Evolutionary conservation across 2,888 invertebrate genomes (phyloP).

Genomic region (Horisme vitalbata): DNA sequence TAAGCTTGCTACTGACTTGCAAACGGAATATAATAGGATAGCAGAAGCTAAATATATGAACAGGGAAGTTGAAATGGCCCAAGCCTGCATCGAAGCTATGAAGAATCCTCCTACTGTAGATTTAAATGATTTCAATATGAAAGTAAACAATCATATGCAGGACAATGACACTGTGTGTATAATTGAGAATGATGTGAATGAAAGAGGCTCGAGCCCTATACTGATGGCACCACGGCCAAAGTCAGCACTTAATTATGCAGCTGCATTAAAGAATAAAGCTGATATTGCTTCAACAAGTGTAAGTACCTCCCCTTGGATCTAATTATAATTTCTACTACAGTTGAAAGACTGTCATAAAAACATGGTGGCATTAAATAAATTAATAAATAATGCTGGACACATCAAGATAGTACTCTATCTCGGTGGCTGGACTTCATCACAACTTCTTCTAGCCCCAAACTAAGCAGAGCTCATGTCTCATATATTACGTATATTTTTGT

Average conservation of each 20-base stretch:
- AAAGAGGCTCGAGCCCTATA: slow-evolving; percentile 53
- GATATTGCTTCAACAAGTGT: slow-evolving; percentile 64
- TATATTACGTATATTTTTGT: no score
- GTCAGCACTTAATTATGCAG: slow-evolving; percentile 64
- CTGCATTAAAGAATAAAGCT: slow-evolving; percentile 57
- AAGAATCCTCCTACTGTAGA: slow-evolving; percentile 55
- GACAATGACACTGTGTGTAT: slow-evolving; percentile 46
- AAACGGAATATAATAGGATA: slow-evolving; percentile 54
- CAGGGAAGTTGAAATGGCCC: slow-evolving; percentile 66
- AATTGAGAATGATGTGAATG: slow-evolving; percentile 47
- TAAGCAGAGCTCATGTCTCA: no score
- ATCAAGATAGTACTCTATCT: no score
- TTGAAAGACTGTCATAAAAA: no score
- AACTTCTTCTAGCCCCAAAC: no score
- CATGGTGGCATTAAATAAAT: no score
- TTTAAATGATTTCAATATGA: slow-evolving; percentile 55
- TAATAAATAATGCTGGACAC: no score
- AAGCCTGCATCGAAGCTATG: slow-evolving; percentile 67
- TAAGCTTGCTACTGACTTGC: slow-evolving; percentile 61
- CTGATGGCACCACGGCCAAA: slow-evolving; percentile 45
- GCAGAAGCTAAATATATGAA: slow-evolving; percentile 56
- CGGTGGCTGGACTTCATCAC: no score
- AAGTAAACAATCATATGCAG: slow-evolving; percentile 47
- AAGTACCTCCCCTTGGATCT: no score
- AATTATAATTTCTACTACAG: no score